Evolutionary conservation across 30 jellyfish, hydroid and myxozoan species (phyloP).

Genomic region (Phacellophora camtschatica): DNA sequence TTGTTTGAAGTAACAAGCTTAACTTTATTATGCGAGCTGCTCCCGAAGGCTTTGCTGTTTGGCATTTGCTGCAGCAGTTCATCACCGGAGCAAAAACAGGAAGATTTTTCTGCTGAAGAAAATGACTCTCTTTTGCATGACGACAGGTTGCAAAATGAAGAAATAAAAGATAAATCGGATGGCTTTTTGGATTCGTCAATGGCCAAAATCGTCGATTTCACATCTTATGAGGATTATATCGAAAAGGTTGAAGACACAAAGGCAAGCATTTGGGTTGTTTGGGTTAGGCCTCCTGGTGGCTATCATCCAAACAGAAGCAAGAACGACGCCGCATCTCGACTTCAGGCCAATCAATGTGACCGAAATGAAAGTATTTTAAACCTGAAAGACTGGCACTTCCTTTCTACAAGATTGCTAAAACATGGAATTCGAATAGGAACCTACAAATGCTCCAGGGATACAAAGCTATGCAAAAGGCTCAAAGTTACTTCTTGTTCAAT

Average conservation of each 20-base stretch:
- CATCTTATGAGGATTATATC: slow-evolving; percentile 53
- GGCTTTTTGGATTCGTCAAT: neutral
- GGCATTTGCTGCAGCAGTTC: neutral
- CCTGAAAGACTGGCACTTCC: slow-evolving; percentile 55
- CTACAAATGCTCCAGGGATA: slow-evolving; percentile 64
- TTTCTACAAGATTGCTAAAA: slow-evolving; percentile 24
- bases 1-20: slow-evolving; percentile 49
- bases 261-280: slow-evolving; percentile 92
- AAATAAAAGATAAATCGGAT: neutral
- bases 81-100: neutral
- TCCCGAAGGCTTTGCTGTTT: slow-evolving; percentile 20
- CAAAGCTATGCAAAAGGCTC: slow-evolving; percentile 37
- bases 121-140: neutral
- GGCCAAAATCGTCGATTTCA: slow-evolving; percentile 37
- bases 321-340: slow-evolving; percentile 2
- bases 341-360: slow-evolving; percentile 24
- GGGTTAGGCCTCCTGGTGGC: slow-evolving; percentile 57
- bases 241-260: slow-evolving; percentile 95
- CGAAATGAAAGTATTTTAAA: slow-evolving; percentile 5
- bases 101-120: neutral
- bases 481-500: slow-evolving; percentile 44
- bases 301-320: neutral
- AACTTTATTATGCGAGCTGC: slow-evolving; percentile 10
- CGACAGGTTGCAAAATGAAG: neutral
- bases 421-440: slow-evolving; percentile 86